Base-by-base conservation (phyloP, 2,113 vertebrate genomes). In the Haemorhous mexicanus region DNA sequence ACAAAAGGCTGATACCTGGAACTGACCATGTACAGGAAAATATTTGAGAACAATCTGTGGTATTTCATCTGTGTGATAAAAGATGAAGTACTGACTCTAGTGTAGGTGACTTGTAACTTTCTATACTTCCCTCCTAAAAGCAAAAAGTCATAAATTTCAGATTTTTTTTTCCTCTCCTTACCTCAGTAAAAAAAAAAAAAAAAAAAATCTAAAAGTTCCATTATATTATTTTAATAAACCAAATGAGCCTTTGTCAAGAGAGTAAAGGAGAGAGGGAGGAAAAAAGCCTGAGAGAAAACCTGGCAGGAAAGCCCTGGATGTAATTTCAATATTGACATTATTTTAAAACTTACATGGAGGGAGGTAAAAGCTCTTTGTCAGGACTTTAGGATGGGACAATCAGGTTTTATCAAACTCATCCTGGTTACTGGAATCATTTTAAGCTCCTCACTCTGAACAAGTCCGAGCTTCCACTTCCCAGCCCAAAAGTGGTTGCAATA, bases 341-440 rank as follows among this genome's bases (percentile, higher is more conserved):
- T 61, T 63, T 52, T 12, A 58, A 73, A 74, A 28, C 46, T 39
- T 21, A 9, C 0, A 0, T 56, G 8, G 18, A 49, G 44, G 24
- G 20, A 68, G 8, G 14, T 8, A 39, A 55, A 94, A 86, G 11
- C 8, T 33, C n/a, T 62, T 63, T 87, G 13, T 82, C 30, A 50
- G 39, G 46, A 81, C 3, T 20, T 41, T 32, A 39, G 16, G 43
- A 82, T 75, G 6, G 35, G 5, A 35, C 4, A 84, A 63, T 37
- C 13, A 33, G 27, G n/a, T 63, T 81, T 83, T 26, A 32, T 9
- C 47, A 26, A 77, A 81, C 18, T 63, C 50, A 30, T 50, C 17
- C 9, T 11, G 22, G 49, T 67, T 75, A n/a, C 16, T 32, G 33
- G 9, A 13, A 30, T 8, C 3, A 39, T 70, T 75, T 75, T 49